These are phyloP conservation scores for Drosophila imparisetae DNA, from an alignment of 2,888 invertebrate genomes.

Conservation along the genomic window DNA sequence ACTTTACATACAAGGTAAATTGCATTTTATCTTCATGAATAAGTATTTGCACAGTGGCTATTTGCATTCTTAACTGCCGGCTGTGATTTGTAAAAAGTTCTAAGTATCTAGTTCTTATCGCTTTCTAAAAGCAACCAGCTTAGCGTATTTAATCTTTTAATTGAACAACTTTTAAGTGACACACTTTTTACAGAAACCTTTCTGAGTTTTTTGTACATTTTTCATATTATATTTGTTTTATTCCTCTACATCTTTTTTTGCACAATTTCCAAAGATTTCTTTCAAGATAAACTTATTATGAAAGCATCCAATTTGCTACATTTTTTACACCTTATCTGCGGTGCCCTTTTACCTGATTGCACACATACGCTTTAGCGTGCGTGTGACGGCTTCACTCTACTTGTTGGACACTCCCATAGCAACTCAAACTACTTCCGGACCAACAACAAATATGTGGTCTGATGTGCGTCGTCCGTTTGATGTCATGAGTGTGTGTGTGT, in stretches of 20 bases:
- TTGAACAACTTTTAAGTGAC: constrained; percentile 20
- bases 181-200: background rate
- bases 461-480: constrained; percentile 46
- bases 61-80: background rate
- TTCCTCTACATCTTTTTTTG: background rate
- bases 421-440: constrained; percentile 19
- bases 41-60: background rate
- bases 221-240: background rate
- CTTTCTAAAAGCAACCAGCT: background rate
- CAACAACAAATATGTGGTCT: constrained; percentile 48
- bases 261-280: constrained; percentile 3
- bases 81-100: background rate
- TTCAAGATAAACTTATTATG: constrained; percentile 17
- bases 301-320: constrained; percentile 45
- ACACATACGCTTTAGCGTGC: constrained; percentile 25
- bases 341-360: constrained; percentile 31
- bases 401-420: constrained; percentile 59
- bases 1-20: background rate
- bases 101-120: constrained; percentile 2
- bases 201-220: background rate
- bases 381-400: constrained; percentile 36
- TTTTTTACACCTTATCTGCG: constrained; percentile 26
- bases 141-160: constrained; percentile 43
- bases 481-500: constrained; percentile 26
- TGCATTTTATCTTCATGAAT: background rate